Conservation (phyloP, 2,113 vertebrate species). For the Cranoglanis bouderius region DNA sequence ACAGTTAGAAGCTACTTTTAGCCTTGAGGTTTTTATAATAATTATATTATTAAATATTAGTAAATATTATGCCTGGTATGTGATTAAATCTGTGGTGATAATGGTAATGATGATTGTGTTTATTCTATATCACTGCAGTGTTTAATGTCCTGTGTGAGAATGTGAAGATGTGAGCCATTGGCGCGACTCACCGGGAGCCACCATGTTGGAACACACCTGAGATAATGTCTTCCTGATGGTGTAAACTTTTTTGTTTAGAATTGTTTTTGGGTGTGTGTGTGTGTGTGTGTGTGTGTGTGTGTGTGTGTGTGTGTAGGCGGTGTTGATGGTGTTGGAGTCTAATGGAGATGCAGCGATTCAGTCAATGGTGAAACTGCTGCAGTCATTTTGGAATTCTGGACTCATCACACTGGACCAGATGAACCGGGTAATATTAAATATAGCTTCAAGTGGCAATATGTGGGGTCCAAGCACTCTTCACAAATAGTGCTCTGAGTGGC, state of each 20-base stretch:
- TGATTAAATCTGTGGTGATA: too few relatives aligned
- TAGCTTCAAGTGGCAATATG: background rate
- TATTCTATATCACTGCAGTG: too few relatives aligned
- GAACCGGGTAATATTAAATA: constrained; percentile 75
- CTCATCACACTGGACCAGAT: constrained; percentile 88
- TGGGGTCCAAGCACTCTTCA: background rate
- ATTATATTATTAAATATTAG: too few relatives aligned
- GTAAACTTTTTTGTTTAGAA: background rate
- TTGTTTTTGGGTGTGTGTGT: background rate
- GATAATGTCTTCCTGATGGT: background rate
- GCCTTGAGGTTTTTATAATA: background rate
- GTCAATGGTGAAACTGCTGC: constrained; percentile 81
- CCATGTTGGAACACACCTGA: background rate
- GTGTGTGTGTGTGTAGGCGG: constrained; percentile 64
- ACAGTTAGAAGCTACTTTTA: too few relatives aligned
- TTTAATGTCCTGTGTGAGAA: background rate
- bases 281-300: background rate
- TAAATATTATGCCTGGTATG: background rate
- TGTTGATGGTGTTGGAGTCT: constrained; percentile 85
- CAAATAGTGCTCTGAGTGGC: background rate
- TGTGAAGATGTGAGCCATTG: background rate
- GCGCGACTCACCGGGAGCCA: background rate
- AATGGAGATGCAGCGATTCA: constrained; percentile 74
- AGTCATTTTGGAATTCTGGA: constrained; percentile 82
- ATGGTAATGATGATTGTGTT: background rate